Percentiles rank a stretch among this genome's conserved stretches.
phyloP scores from a whole-genome alignment of 2,888 invertebrate genomes.

The Zygaena filipendulae region DNA sequence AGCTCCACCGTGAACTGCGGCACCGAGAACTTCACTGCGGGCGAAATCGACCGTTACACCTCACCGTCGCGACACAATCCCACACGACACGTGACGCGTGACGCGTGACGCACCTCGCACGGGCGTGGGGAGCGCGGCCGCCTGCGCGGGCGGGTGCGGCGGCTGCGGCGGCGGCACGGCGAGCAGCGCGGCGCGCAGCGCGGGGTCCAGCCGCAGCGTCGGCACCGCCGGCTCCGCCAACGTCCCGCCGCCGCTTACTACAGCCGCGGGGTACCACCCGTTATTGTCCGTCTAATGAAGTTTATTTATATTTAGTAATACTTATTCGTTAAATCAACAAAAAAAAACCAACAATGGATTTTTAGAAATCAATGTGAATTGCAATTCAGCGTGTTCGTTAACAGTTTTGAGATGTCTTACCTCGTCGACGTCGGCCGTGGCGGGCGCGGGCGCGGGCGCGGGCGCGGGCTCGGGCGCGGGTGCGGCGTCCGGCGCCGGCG shows the following conservation, averaged over 20 bases:
- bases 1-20: slow-evolving; percentile 81
- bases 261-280: slow-evolving; percentile 7
- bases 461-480: slow-evolving; percentile 13
- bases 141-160: slow-evolving; percentile 17
- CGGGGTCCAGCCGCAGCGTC: slow-evolving; percentile 71
- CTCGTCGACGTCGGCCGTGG: slow-evolving; percentile 10
- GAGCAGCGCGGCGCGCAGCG: slow-evolving; percentile 67
- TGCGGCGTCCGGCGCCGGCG: slow-evolving; percentile 20
- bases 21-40: slow-evolving; percentile 75
- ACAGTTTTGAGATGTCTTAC: not conserved
- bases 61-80: too few relatives aligned
- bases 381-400: not conserved
- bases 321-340: too few relatives aligned
- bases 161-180: slow-evolving; percentile 34
- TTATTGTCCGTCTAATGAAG: too few relatives aligned
- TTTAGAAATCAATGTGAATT: slow-evolving; percentile 5
- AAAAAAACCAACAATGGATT: not conserved
- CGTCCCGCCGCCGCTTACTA: slow-evolving; percentile 8
- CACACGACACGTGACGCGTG: too few relatives aligned
- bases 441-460: slow-evolving; percentile 13
- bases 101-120: too few relatives aligned
- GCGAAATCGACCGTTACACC: too few relatives aligned
- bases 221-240: slow-evolving; percentile 46
- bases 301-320: too few relatives aligned
- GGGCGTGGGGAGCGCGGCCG: slow-evolving; percentile 16